Conservation (phyloP, 2,888 invertebrate genomes). For the Sisyra terminalis region DNA sequence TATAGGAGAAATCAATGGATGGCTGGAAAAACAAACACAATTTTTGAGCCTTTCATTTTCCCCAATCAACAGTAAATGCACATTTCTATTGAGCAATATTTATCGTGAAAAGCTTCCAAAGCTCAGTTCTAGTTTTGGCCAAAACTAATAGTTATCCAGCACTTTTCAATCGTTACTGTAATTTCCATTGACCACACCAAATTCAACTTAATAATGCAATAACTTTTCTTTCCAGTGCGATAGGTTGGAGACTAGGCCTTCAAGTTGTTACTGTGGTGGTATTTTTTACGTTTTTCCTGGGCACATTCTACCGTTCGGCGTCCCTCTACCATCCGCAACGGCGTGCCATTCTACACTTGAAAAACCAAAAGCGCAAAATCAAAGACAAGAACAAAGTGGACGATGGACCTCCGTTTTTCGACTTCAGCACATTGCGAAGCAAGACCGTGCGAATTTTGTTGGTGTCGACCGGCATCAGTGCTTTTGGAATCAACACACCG, state of each 20-base stretch:
- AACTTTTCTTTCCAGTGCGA: conserved; percentile 38
- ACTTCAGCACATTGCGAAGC: conserved; percentile 69
- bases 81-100: too few relatives aligned
- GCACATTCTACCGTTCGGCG: conserved; percentile 76
- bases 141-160: too few relatives aligned
- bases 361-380: conserved; percentile 73
- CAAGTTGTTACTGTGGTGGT: conserved; percentile 76
- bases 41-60: too few relatives aligned
- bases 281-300: conserved; percentile 67
- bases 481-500: conserved; percentile 74
- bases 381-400: conserved; percentile 62
- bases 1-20: too few relatives aligned
- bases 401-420: conserved; percentile 71
- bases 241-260: conserved; percentile 68
- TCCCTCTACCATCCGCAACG: conserved; percentile 78
- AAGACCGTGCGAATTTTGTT: conserved; percentile 71
- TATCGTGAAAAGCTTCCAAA: too few relatives aligned
- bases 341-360: conserved; percentile 72
- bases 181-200: too few relatives aligned
- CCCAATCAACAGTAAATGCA: too few relatives aligned
- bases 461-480: conserved; percentile 60
- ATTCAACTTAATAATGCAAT: too few relatives aligned
- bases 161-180: too few relatives aligned
- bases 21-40: too few relatives aligned
- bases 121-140: too few relatives aligned